These are phyloP conservation scores for Poeciliopsis prolifica DNA, from an alignment of 2,113 vertebrate species.

Conservation along the genomic window DNA sequence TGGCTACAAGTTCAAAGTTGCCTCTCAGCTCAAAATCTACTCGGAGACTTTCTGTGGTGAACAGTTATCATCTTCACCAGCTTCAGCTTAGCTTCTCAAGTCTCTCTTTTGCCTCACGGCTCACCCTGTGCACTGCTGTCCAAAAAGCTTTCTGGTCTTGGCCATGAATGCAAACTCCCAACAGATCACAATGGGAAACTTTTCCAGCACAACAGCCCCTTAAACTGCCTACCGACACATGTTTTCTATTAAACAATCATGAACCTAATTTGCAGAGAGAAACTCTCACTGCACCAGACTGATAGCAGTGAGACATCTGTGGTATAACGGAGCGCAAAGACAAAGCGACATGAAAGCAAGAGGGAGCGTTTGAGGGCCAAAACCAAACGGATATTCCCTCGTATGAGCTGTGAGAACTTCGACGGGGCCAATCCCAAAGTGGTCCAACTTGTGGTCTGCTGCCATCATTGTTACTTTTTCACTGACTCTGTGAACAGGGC, in stretches of 20 bases:
- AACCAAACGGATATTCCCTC: constrained; percentile 21
- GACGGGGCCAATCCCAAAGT: constrained; percentile 33
- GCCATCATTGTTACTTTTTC: constrained; percentile 6
- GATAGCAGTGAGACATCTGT: constrained; percentile 20
- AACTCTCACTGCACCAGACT: neutral
- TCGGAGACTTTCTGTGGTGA: constrained; percentile 50
- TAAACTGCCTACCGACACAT: neutral
- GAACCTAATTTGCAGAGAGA: constrained; percentile 20
- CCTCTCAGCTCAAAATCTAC: constrained; percentile 45
- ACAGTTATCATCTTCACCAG: constrained; percentile 41
- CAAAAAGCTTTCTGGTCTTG: constrained; percentile 31
- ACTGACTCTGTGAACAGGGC: constrained; percentile 17
- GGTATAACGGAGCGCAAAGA: constrained; percentile 32
- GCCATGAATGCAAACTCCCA: constrained; percentile 16
- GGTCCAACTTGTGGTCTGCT: constrained; percentile 1
- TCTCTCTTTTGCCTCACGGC: constrained; percentile 14
- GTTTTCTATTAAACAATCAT: constrained; percentile 21
- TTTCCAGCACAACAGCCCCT: constrained; percentile 17
- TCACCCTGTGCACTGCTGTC: constrained; percentile 20
- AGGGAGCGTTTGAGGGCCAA: constrained; percentile 16
- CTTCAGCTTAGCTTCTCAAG: constrained; percentile 17
- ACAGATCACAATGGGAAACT: constrained; percentile 12
- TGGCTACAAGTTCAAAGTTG: constrained; percentile 56
- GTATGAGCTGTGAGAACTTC: constrained; percentile 14
- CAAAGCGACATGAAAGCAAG: constrained; percentile 2